Conservation (phyloP, 2,888 invertebrate species). For the Nemotelus pantherinus region DNA sequence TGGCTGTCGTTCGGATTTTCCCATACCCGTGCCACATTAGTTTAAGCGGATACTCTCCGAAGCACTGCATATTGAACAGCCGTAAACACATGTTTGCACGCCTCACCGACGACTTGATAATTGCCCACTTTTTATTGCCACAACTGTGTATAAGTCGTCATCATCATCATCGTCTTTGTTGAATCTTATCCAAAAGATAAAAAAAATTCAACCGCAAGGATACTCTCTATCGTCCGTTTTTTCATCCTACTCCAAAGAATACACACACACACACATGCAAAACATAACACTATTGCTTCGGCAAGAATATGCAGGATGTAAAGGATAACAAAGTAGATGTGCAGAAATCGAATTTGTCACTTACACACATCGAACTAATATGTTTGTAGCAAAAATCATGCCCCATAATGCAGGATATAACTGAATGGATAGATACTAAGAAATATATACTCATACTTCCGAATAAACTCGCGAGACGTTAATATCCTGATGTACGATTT, state of each 20-base stretch:
- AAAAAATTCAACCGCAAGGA: conserved; percentile 41
- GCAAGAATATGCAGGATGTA: neutral
- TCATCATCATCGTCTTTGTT: conserved; percentile 6
- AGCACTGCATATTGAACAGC: conserved; percentile 6
- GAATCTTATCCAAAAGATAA: conserved; percentile 27
- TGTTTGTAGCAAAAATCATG: conserved; percentile 2
- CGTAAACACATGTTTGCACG: conserved; percentile 36
- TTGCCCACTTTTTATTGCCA: conserved; percentile 42
- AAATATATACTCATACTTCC: neutral
- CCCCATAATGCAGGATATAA: conserved; percentile 29
- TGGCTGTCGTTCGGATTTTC: neutral
- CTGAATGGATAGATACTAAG: conserved; percentile 7
- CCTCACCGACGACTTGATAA: conserved; percentile 37
- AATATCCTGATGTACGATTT: conserved; percentile 4
- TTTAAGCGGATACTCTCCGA: neutral
- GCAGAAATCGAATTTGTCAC: neutral
- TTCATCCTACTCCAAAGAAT: neutral
- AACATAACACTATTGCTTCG: conserved; percentile 33
- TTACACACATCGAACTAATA: neutral
- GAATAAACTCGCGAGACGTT: conserved; percentile 7
- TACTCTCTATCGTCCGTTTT: conserved; percentile 9
- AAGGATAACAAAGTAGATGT: neutral
- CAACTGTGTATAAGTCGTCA: conserved; percentile 31
- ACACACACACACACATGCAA: conserved; percentile 16
- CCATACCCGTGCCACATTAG: neutral